A percentile compares a stretch with the other conserved stretches of the same genome.
Conservation (phyloP, 2,113 vertebrate species). For the Burhinus bistriatus region DNA sequence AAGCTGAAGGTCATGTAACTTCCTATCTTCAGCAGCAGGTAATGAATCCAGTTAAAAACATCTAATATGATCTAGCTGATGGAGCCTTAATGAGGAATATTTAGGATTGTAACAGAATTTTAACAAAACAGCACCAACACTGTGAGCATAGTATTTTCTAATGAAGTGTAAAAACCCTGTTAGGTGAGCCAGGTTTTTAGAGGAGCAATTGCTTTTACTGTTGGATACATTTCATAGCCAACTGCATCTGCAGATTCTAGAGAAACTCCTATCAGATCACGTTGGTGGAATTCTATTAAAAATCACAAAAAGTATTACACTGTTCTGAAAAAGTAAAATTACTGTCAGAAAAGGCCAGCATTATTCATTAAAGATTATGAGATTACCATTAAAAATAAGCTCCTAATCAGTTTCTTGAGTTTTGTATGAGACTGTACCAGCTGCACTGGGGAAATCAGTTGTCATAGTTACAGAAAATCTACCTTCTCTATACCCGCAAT, state of each 20-base stretch:
- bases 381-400: slow-evolving; percentile 15
- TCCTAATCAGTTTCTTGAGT: slow-evolving; percentile 26
- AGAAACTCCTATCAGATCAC: background rate
- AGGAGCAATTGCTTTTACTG: background rate
- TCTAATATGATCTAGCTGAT: background rate
- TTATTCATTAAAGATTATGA: background rate
- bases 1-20: background rate
- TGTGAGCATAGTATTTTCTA: background rate
- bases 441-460: background rate
- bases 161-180: background rate
- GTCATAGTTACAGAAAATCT: background rate
- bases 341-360: background rate
- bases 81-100: background rate
- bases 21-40: background rate
- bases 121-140: background rate
- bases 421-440: background rate
- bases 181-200: background rate
- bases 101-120: background rate
- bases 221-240: background rate
- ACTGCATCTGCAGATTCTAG: background rate
- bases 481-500: background rate
- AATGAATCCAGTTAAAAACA: background rate
- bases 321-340: background rate
- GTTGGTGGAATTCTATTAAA: background rate
- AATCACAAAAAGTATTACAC: background rate